A percentile compares a stretch with the other conserved stretches of the same genome.
These are phyloP conservation scores for Naso thynnoides DNA, from an alignment of 2,797 vertebrate species.

Conservation along the genomic window DNA sequence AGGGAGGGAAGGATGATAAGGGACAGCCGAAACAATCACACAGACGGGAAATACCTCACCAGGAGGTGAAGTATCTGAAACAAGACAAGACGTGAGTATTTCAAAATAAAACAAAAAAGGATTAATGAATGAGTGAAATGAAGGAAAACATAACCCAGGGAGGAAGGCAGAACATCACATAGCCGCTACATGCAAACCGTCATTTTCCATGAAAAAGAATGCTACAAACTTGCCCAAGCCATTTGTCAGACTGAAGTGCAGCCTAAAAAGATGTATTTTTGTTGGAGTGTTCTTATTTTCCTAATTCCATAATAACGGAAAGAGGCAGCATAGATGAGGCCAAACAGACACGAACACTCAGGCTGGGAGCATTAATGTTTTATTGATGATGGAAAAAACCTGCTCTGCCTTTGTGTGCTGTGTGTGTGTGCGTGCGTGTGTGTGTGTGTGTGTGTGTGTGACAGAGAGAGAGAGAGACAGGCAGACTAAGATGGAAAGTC, in stretches of 20 bases:
- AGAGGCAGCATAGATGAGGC: background rate
- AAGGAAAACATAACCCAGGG: too few relatives aligned
- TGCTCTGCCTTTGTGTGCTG: background rate
- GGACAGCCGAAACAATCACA: too few relatives aligned
- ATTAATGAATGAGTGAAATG: too few relatives aligned
- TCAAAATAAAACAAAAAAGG: too few relatives aligned
- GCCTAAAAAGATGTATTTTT: background rate
- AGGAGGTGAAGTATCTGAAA: too few relatives aligned
- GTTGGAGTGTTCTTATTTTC: background rate
- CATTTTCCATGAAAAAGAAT: background rate
- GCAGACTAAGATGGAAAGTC: too few relatives aligned
- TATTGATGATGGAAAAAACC: conserved; percentile 8
- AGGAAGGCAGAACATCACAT: too few relatives aligned
- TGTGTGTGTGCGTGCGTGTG: background rate
- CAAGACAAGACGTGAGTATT: too few relatives aligned
- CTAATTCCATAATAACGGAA: background rate
- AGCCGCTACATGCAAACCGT: too few relatives aligned
- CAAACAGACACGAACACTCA: background rate
- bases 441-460: conserved; percentile 8
- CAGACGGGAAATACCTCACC: too few relatives aligned
- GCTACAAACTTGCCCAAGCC: background rate
- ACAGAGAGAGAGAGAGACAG: background rate
- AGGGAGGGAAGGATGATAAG: too few relatives aligned
- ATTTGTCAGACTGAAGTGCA: background rate
- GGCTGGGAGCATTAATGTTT: background rate